Evolutionary conservation across 2,113 vertebrate genomes (phyloP).

Genomic region (Pithys albifrons): DNA sequence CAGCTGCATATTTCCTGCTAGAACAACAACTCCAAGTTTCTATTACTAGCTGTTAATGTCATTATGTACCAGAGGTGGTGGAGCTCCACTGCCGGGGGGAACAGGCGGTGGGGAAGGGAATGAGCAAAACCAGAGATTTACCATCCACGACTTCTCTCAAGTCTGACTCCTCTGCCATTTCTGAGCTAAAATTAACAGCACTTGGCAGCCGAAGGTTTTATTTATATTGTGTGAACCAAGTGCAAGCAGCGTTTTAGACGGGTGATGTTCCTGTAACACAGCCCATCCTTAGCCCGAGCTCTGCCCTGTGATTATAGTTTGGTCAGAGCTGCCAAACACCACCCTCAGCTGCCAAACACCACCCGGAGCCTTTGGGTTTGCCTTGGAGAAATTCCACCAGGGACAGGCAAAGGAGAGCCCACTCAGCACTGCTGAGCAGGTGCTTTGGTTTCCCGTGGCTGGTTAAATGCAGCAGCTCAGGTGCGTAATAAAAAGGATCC

Average conservation of each 20-base stretch:
- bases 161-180: background rate
- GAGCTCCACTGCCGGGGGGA: background rate
- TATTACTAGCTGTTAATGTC: background rate
- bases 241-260: background rate
- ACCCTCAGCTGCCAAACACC: accelerated
- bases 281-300: background rate
- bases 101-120: background rate
- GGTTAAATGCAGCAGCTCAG: background rate
- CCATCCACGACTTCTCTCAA: background rate
- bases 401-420: background rate
- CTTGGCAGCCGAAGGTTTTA: background rate
- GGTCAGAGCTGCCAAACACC: accelerated
- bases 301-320: background rate
- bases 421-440: background rate
- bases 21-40: background rate
- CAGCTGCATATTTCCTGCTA: background rate
- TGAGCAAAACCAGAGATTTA: background rate
- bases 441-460: background rate
- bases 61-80: background rate
- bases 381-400: background rate
- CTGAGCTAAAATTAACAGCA: background rate
- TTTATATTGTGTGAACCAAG: background rate
- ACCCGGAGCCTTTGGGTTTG: background rate
- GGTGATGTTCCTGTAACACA: background rate
- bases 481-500: accelerated